These are phyloP conservation scores for Gallirallus australis DNA, from an alignment of 2,797 vertebrate species.

Conservation along the genomic window DNA sequence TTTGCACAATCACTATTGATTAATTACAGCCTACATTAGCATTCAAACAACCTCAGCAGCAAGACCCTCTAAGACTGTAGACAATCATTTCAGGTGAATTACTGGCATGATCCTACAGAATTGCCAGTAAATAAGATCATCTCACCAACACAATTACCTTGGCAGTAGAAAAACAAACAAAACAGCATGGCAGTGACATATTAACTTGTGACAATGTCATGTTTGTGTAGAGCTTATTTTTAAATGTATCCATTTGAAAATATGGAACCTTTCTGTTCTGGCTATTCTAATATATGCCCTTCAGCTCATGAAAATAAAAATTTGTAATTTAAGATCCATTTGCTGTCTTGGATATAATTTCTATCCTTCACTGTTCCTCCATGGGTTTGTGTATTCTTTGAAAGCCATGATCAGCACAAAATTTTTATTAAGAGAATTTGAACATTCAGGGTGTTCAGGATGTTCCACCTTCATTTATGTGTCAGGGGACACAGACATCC, in stretches of 20 bases:
- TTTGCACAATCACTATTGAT: slow-evolving; percentile 29
- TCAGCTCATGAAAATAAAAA: neutral
- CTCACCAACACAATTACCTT: neutral
- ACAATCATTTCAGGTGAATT: slow-evolving; percentile 49
- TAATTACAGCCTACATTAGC: slow-evolving; percentile 48
- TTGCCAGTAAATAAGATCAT: slow-evolving; percentile 13
- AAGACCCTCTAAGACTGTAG: neutral
- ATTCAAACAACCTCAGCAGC: neutral
- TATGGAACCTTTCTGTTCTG: neutral
- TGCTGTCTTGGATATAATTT: neutral
- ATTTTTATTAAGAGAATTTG: neutral
- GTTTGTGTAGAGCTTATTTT: neutral
- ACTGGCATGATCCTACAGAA: neutral
- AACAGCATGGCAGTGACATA: neutral
- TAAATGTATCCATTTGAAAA: neutral
- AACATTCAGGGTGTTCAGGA: neutral
- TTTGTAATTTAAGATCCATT: neutral
- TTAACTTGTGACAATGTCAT: neutral
- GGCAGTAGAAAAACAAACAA: slow-evolving; percentile 21
- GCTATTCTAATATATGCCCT: neutral
- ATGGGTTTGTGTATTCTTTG: neutral
- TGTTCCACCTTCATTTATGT: neutral
- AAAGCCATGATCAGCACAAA: neutral
- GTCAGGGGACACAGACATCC: neutral
- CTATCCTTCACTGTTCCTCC: neutral